These are phyloP conservation scores for Microcebus lehilahytsara DNA, from an alignment of 2,113 vertebrate genomes.

Conservation along the genomic window DNA sequence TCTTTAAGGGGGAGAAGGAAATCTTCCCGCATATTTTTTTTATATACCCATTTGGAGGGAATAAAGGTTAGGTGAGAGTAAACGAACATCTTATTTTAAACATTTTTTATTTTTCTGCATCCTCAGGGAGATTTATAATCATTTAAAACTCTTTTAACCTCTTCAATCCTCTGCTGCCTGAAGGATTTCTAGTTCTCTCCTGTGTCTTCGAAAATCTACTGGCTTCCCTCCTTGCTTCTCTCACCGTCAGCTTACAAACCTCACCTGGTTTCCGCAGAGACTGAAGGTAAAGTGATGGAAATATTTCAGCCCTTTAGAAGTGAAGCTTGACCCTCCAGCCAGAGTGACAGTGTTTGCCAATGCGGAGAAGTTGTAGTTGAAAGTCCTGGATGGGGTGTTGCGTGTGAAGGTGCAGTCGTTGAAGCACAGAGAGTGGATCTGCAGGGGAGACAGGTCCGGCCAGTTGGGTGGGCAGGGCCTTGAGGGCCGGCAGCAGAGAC, in stretches of 20 bases:
- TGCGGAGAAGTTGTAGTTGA: constrained; percentile 88
- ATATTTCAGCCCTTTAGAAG: constrained; percentile 92
- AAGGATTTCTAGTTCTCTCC: neutral
- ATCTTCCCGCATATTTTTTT: neutral
- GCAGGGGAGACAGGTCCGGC: neutral
- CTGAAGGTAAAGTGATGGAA: constrained; percentile 90
- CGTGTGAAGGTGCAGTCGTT: constrained; percentile 89
- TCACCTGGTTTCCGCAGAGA: constrained; percentile 93
- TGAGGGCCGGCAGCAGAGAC: no score
- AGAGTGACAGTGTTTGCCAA: constrained; percentile 83
- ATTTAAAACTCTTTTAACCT: neutral
- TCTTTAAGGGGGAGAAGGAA: neutral
- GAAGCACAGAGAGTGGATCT: constrained; percentile 91
- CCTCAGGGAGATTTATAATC: neutral
- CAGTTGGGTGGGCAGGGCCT: no score
- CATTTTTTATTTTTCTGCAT: neutral
- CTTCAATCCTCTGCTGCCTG: neutral
- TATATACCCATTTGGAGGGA: neutral
- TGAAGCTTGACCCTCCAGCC: constrained; percentile 90
- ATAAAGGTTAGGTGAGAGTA: neutral
- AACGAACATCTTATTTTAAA: constrained; percentile 5
- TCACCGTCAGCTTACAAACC: neutral
- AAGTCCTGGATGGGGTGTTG: constrained; percentile 46
- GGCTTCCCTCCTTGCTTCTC: neutral
- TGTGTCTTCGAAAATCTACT: accelerated